phyloP scores from a whole-genome alignment of 2,113 vertebrate genomes.

The Lepisosteus oculatus region DNA sequence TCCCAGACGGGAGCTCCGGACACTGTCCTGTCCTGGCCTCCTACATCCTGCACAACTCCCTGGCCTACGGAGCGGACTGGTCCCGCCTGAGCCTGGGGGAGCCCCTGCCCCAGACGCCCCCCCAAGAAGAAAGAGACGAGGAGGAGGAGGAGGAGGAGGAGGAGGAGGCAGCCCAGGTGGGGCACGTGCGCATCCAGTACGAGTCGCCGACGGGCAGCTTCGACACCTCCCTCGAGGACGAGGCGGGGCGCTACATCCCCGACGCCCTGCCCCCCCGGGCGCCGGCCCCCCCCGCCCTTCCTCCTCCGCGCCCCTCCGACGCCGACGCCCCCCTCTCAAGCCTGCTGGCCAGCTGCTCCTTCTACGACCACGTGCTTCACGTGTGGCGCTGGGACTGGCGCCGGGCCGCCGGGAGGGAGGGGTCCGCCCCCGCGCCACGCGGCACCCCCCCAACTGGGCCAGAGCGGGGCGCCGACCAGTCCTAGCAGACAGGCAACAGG shows the following conservation, averaged over 20 bases:
- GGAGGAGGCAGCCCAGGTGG: slow-evolving; percentile 26
- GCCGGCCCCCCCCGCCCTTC: neutral
- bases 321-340: slow-evolving; percentile 25
- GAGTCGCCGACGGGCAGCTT: slow-evolving; percentile 73
- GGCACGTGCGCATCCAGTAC: slow-evolving; percentile 68
- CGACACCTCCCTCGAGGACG: slow-evolving; percentile 65
- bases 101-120: slow-evolving; percentile 8
- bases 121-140: slow-evolving; percentile 4
- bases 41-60: slow-evolving; percentile 76
- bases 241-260: slow-evolving; percentile 49
- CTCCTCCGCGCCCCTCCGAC: neutral
- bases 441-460: too few species aligned
- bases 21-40: slow-evolving; percentile 67
- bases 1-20: slow-evolving; percentile 57
- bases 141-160: neutral
- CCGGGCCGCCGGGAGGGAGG: slow-evolving; percentile 22
- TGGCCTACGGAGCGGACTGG: slow-evolving; percentile 94
- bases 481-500: too few species aligned
- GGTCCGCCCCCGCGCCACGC: too few species aligned
- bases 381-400: slow-evolving; percentile 86
- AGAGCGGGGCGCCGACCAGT: too few species aligned
- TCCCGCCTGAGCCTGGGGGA: slow-evolving; percentile 60
- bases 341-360: slow-evolving; percentile 87
- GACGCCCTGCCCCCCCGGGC: slow-evolving; percentile 5
- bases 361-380: slow-evolving; percentile 87